These are phyloP conservation scores for Lophius piscatorius DNA, from an alignment of 2,113 vertebrate species.

Conservation along the genomic window DNA sequence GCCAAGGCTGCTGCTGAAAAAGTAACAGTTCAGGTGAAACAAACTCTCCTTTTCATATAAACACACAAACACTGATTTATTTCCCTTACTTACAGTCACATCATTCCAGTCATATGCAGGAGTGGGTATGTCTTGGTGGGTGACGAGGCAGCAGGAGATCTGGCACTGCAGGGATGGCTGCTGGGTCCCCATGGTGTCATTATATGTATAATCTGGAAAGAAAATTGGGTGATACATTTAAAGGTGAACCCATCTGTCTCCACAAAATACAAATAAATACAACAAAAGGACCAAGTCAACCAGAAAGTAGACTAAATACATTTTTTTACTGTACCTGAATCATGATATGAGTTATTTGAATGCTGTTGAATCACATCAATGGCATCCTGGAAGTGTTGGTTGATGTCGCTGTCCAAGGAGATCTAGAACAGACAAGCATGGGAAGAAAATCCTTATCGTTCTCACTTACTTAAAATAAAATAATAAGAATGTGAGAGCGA, in stretches of 20 bases:
- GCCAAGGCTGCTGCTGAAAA: conserved; percentile 69
- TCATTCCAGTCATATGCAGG: conserved; percentile 81
- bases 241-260: not conserved
- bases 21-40: not conserved
- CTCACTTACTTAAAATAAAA: not conserved
- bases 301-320: not conserved
- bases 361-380: conserved; percentile 94
- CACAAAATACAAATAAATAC: not conserved
- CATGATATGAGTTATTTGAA: conserved; percentile 79
- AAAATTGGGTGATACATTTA: not conserved
- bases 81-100: conserved; percentile 77
- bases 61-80: not conserved
- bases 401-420: conserved; percentile 85
- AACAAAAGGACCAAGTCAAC: not conserved
- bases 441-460: too few species aligned
- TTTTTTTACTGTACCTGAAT: conserved; percentile 58
- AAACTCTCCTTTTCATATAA: not conserved
- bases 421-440: conserved; percentile 67
- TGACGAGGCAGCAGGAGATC: conserved; percentile 76
- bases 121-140: conserved; percentile 70
- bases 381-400: conserved; percentile 91
- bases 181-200: conserved; percentile 78
- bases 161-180: conserved; percentile 74
- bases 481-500: not conserved
- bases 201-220: conserved; percentile 82